Conservation (phyloP, 2,888 invertebrate species). For the Chromoteleia sp. region DNA sequence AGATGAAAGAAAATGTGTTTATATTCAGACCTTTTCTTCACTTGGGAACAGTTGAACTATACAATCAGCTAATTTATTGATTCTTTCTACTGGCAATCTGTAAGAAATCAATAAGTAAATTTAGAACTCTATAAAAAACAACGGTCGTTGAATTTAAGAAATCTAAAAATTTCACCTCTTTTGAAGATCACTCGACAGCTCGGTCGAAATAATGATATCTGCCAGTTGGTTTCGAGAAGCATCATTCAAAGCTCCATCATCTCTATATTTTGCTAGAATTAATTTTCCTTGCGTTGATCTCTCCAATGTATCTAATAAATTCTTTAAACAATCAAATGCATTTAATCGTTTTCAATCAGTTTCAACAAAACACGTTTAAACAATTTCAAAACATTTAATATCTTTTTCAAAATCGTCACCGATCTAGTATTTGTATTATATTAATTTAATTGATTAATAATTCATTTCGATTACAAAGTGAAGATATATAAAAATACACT, state of each 20-base stretch:
- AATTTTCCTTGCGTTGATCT: conserved; percentile 58
- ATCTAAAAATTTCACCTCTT: conserved; percentile 31
- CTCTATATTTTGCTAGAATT: conserved; percentile 58
- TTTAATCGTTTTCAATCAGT: neutral
- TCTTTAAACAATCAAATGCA: conserved; percentile 29
- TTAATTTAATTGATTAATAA: too few relatives aligned
- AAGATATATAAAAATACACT: too few relatives aligned
- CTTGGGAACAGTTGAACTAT: conserved; percentile 55
- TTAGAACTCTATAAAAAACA: neutral
- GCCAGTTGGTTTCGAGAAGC: conserved; percentile 57
- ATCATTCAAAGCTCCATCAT: conserved; percentile 58
- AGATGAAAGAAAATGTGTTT: neutral
- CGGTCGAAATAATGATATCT: conserved; percentile 53
- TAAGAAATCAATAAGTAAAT: neutral
- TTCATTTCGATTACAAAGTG: too few relatives aligned
- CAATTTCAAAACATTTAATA: too few relatives aligned
- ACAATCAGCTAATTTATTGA: conserved; percentile 59
- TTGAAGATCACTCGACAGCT: conserved; percentile 60
- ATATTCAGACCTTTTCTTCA: conserved; percentile 46
- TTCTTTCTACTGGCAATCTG: conserved; percentile 52
- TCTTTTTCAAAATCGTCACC: conserved; percentile 6
- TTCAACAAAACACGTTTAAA: too few relatives aligned
- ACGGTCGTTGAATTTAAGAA: too few relatives aligned
- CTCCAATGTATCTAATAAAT: conserved; percentile 51
- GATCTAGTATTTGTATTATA: conserved; percentile 22